Base-by-base conservation (phyloP, 1,140 invertebrate species). In the Phymorhynchus buccinoides region DNA sequence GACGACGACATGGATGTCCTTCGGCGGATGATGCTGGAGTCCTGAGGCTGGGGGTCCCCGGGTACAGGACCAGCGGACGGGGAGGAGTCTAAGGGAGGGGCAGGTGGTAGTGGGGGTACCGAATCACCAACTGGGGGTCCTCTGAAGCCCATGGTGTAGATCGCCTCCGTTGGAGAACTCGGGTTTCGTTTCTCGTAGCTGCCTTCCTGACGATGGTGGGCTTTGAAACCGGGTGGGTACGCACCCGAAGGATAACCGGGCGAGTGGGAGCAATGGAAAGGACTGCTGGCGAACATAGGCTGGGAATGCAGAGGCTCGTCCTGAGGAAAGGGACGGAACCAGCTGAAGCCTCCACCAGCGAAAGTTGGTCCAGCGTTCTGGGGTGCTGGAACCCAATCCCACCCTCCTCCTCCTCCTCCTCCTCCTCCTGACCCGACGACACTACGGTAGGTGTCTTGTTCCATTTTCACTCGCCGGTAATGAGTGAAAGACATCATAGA, bases 401-500 rank as follows among this genome's bases (percentile, higher is more conserved):
- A 83, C 27, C 81, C 39, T 14, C 39, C 66, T 14, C 22, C 37
- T 66, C 18, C 39, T 42, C 12, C 56, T 27, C 56, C 56, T 12
- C 22, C 56, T 1, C 3, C 37, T 62, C 37, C 39, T 42, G 37
- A 37, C 14, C 66, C 62, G 52, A 41, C 52, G 18, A 82, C 39
- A 30, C 48, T 30, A 3, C 48, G 37, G 80, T 37, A 35, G 3
- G 80, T 30, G 7, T 82, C 80, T 3, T 48, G 80, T 41, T 82
- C 80, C 80, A 83, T 83, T 62, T 83, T 83, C 32, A 83, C 66
- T 16, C 81, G 81, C 1, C 56, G 39, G 81, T 44, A 83, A 6
- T 66, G 62, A 14, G 81, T 35, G 41, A 71, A 71, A 14, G 81
- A 71, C 81, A 66, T 83, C 66, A 30, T 68, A 27, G 4, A 41